Conservation (phyloP, 2,797 vertebrate genomes). For the Platalea minor region DNA sequence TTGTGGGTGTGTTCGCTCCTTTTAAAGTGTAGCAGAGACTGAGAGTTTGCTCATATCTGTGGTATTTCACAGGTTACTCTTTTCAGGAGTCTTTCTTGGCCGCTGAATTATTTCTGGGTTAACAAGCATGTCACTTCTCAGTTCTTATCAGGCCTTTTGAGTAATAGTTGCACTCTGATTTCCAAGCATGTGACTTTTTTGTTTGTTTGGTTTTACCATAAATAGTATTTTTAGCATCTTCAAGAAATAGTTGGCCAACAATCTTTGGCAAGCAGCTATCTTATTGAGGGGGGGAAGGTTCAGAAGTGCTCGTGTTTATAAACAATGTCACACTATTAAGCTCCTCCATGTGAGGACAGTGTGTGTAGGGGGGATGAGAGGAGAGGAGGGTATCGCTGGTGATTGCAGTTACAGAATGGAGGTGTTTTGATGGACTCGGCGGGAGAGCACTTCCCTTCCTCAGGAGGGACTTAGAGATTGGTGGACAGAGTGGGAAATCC, state of each 20-base stretch:
- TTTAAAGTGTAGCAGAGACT: neutral
- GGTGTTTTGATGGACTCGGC: neutral
- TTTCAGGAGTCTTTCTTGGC: neutral
- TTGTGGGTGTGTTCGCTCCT: neutral
- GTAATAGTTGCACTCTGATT: neutral
- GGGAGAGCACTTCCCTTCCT: neutral
- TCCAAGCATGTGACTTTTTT: neutral
- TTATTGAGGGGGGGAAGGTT: neutral
- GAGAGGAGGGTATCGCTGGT: accelerated
- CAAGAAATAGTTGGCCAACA: neutral
- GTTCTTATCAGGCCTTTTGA: neutral
- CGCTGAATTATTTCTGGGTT: neutral
- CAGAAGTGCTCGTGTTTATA: neutral
- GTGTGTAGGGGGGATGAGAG: neutral
- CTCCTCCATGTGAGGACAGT: neutral
- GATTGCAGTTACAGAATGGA: neutral
- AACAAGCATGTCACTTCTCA: neutral
- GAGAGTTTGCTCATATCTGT: neutral
- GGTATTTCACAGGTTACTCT: neutral
- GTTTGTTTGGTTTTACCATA: conserved; percentile 18
- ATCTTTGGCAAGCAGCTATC: neutral
- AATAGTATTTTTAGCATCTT: conserved; percentile 28
- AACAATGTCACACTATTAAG: neutral
- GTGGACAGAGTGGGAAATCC: neutral
- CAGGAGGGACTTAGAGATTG: neutral